Evolutionary conservation across 2,113 vertebrate genomes (phyloP).

Genomic region (Ophthalmotilapia sp.): DNA sequence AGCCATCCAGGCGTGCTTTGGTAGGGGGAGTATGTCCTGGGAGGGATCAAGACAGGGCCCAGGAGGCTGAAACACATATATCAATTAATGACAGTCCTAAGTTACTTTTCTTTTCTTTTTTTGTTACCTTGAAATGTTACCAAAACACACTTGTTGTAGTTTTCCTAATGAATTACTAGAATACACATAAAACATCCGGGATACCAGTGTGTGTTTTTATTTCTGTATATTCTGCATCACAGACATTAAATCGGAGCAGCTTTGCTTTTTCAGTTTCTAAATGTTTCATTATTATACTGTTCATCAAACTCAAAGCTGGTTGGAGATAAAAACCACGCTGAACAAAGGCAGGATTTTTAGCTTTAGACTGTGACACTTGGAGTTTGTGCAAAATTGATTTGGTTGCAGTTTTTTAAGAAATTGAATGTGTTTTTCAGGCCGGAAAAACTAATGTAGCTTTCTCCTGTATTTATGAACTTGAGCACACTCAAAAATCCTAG

Average conservation of each 20-base stretch:
- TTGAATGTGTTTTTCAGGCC: not conserved
- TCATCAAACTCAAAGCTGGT: not conserved
- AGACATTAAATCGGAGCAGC: not conserved
- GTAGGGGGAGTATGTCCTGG: not conserved
- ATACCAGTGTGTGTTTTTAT: not conserved
- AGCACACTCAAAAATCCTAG: not conserved
- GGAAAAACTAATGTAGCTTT: not conserved
- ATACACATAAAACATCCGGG: not conserved
- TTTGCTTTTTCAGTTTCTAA: not conserved
- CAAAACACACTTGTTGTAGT: not conserved
- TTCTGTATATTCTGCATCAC: not conserved
- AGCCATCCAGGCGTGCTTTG: conserved; percentile 68
- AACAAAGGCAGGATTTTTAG: not conserved
- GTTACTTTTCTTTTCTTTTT: not conserved
- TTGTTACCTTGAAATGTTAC: not conserved
- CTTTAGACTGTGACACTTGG: not conserved
- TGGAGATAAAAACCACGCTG: not conserved
- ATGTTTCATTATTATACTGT: not conserved
- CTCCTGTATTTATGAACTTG: not conserved
- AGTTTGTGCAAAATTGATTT: not conserved
- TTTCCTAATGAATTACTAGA: not conserved
- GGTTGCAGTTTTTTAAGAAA: not conserved
- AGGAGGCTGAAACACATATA: conserved; percentile 8
- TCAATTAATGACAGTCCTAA: not conserved
- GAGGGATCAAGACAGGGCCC: not conserved